Evolutionary conservation across 2,888 invertebrate genomes (phyloP), one percentile per base, ranked within the genome.

Genomic region (Cataglyphis rosenhaueri): DNA sequence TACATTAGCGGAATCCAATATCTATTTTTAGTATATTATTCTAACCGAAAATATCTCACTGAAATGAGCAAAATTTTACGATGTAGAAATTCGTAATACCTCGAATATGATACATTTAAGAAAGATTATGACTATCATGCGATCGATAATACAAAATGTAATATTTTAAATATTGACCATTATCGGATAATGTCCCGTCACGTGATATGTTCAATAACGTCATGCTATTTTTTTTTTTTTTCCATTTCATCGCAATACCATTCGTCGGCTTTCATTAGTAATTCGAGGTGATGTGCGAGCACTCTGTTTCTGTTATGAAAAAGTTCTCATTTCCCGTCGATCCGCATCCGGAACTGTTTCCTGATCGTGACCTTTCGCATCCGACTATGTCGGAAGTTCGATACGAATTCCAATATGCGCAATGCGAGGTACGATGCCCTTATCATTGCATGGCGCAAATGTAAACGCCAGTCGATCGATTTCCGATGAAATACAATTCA

Each of bases 401-500:
- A 44, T 52, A 25, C 75, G n/a, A 55, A 32, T 29, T 76, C 35
- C 38, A 76, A 66, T 61, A 59, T n/a, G 25, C 6, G 59, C 5
- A 1, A n/a, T 38, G 25, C 52, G 15, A 55, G 25, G 25, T 75
- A 59, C 25, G 35, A 65, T 75, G 55, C 65, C 35, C 48, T 82
- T 65, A 48, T 82, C 62, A 82, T 82, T 41, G 35, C 38, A 35
- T 18, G 44, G 18, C 4, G n/a, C 38, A 21, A 76, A 59, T 15
- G 64, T 35, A 44, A 65, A 48, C 25, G 59, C 61, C 55, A 41
- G 52, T 61, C 71, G 44, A 66, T 65, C 66, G 81, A 59, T 82
- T 75, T 82, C 65, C 66, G 57, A 82, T 82, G 66, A 82, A 82
- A 65, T 59, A 76, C 81, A 75, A 76, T 75, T 76, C 48, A 25